Base-by-base conservation (phyloP, 2,888 invertebrate genomes). In the Drosophila mercatorum region DNA sequence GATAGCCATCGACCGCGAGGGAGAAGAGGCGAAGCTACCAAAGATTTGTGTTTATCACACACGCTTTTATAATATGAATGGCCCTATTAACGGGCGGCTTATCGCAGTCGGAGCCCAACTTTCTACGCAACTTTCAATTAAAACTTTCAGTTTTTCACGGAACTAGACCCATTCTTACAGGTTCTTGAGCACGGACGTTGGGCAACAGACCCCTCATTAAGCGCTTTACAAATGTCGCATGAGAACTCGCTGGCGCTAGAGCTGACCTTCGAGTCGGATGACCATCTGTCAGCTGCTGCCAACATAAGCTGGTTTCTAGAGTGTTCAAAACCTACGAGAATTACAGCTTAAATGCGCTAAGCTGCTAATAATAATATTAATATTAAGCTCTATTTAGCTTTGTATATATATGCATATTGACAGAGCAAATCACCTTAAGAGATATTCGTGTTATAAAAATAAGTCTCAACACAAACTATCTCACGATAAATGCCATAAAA, bases 81-180 rank as follows among this genome's bases (percentile, higher is more conserved):
- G 68, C 80, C 72, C 71, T 66, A 60, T 69, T 53, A 72, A 17
- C 31, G 3, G 17, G 34, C 62, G 61, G 64, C 71, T 58, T 67
- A 76, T 28, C 47, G 57, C 65, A 65, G 62, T 17, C 61, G 55
- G 52, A 47, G 46, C 47, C 40, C 65, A 68, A 80, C 81, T 85
- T 85, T 83, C 83, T 83, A 71, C 67, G 46, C 58, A 68, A 79
- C 80, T 79, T 79, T 79, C 76, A 79, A 79, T 79, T 64, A 83
- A 69, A 71, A 85, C 83, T 83, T 85, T 85, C 86, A 65, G 74
- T 85, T 83, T 83, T 85, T 58, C 51, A 40, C 38, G 65, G 64
- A 75, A 66, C 68, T 56, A 75, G 61, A 55, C 22, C 52, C 22
- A 53, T 70, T 55, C 69, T 62, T 40, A n/a, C 73, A 58, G 40